A percentile compares a stretch with the other conserved stretches of the same genome.
Conservation (phyloP, 30 jellyfish, hydroid and myxozoan genomes). For the Chrysaora quinquecirrha region DNA sequence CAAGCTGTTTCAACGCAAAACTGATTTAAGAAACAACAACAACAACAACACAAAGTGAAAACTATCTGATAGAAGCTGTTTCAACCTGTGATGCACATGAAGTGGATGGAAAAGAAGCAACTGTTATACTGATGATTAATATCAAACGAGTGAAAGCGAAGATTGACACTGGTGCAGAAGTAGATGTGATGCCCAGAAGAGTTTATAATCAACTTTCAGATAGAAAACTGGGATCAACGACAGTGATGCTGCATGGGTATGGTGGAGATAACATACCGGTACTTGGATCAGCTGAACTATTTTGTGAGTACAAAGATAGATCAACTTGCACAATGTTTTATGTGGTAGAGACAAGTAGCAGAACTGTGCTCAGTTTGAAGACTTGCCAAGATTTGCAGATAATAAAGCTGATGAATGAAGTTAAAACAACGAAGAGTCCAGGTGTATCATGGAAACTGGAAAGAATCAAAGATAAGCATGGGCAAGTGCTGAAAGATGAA, state of each 20-base stretch:
- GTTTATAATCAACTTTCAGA: background rate
- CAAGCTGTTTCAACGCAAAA: constrained; percentile 15
- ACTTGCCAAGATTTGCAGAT: background rate
- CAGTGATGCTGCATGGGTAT: background rate
- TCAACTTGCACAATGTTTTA: too few relatives aligned
- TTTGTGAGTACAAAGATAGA: too few relatives aligned
- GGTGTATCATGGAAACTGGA: background rate
- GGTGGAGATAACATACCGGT: background rate
- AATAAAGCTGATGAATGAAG: background rate
- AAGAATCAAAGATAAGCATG: background rate
- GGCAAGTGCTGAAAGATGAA: background rate
- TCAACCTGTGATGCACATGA: background rate
- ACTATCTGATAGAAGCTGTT: background rate
- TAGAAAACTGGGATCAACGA: background rate
- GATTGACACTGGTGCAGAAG: constrained; percentile 32
- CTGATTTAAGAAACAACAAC: background rate
- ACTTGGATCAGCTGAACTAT: too few relatives aligned
- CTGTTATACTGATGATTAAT: background rate
- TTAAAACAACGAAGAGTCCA: background rate
- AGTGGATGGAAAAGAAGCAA: background rate
- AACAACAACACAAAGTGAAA: background rate
- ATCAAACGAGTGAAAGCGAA: background rate
- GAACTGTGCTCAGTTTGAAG: background rate
- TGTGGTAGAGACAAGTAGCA: constrained; percentile 20
- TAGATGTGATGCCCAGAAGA: constrained; percentile 4